Evolutionary conservation across 2,797 vertebrate genomes (phyloP).

Genomic region (Girardinus metallicus): DNA sequence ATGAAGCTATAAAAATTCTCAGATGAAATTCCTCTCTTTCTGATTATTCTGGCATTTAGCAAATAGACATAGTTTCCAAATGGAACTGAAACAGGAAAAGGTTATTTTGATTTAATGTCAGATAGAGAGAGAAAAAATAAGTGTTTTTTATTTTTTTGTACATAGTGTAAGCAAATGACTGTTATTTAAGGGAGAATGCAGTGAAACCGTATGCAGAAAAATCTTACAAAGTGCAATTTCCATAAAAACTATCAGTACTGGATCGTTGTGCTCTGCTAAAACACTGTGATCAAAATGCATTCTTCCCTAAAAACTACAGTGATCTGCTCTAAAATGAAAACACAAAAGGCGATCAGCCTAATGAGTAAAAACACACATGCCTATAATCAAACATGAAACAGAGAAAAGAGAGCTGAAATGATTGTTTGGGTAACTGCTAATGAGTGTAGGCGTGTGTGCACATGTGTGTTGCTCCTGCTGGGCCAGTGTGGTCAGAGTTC

Average conservation of each 20-base stretch:
- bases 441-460: constrained; percentile 27
- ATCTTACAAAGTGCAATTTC: neutral
- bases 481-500: constrained; percentile 64
- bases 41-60: neutral
- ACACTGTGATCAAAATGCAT: neutral
- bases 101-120: neutral
- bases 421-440: constrained; percentile 49
- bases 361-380: neutral
- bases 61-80: neutral
- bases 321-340: neutral
- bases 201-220: neutral
- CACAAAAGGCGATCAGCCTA: neutral
- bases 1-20: neutral
- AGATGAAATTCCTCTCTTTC: neutral
- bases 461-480: constrained; percentile 42
- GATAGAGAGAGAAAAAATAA: neutral
- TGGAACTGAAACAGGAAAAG: neutral
- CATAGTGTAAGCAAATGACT: neutral
- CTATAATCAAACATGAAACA: neutral
- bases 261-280: no score
- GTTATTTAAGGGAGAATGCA: neutral
- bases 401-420: constrained; percentile 6
- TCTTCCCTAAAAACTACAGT: neutral
- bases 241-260: neutral
- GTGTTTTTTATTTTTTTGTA: neutral